phyloP scores from a whole-genome alignment of 2,113 vertebrate species.

The Percina caprodes region DNA sequence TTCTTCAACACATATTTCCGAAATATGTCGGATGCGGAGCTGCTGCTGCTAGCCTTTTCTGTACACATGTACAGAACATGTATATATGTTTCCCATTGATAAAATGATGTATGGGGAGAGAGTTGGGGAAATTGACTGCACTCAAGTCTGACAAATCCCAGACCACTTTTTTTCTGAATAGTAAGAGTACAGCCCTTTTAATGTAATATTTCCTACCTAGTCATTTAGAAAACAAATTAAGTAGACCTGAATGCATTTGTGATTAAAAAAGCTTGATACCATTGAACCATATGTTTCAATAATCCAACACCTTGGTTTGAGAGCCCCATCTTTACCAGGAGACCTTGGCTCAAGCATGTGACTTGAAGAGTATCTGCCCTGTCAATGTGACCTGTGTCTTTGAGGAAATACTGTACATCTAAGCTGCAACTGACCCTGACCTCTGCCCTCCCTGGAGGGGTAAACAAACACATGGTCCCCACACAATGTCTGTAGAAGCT shows the following conservation, averaged over 20 bases:
- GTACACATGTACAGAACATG: too few relatives aligned
- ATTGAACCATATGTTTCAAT: neutral
- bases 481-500: slow-evolving; percentile 5
- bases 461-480: slow-evolving; percentile 1
- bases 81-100: too few relatives aligned
- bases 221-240: neutral
- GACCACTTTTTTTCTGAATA: too few relatives aligned
- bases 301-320: neutral
- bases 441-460: slow-evolving; percentile 21
- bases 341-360: neutral
- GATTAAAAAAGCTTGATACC: neutral
- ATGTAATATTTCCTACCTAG: neutral
- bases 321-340: neutral
- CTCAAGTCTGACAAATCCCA: too few relatives aligned
- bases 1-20: too few relatives aligned
- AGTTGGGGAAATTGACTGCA: too few relatives aligned
- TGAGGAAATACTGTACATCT: slow-evolving; percentile 8
- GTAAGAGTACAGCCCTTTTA: too few relatives aligned
- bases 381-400: neutral
- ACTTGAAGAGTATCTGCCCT: neutral
- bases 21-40: too few relatives aligned
- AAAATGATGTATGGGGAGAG: too few relatives aligned
- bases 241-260: neutral
- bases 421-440: slow-evolving; percentile 7
- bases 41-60: too few relatives aligned